Base-by-base conservation (phyloP, 2,888 invertebrate species). In the Trissolcus brochymenae region DNA sequence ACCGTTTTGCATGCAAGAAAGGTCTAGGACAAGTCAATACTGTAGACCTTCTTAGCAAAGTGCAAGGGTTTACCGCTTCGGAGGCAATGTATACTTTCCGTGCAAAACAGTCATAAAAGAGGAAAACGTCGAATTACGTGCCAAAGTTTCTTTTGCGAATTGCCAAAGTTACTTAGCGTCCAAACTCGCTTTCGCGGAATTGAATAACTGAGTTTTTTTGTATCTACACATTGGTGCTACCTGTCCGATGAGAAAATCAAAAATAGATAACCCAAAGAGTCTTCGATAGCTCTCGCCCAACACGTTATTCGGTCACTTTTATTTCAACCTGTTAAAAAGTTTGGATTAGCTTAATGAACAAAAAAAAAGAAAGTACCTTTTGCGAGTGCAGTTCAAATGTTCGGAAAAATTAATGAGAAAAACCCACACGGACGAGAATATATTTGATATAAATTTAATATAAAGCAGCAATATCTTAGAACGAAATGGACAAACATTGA, bases 21-120 rank as follows among this genome's bases (percentile, higher is more conserved):
- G 83, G 82, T 84, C 84, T 81, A 84, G 83, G 84, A 81, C 84
- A 84, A 81, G 80, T 76, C 81, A 71, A 73, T 76, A 71, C 73
- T 59, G 55, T 61, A 73, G 65, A 72, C 68, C 77, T 77, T 72
- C 73, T 74, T 60, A 66, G 64, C 29, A 66, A 66, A 78, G 78
- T 70, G 66, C 66, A 73, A 73, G 68, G 73, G 73, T 70, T 78
- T 70, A 78, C 25, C 65, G 61, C 78, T 59, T 61, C 64, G 59
- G 70, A 70, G 65, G 56, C 68, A 25, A 41, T 60, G 64, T 64
- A 53, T 29, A 72, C 72, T 72, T 73, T 68, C n/a, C 77, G 76
- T 73, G 67, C 61, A 53, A 68, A 68, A 68, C 61, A 57, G 59
- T 66, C 25, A 66, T 67, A 67, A 67, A 61, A 60, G 76, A 57